Conservation (phyloP, 2,888 invertebrate genomes). For the Pheosia tremula region DNA sequence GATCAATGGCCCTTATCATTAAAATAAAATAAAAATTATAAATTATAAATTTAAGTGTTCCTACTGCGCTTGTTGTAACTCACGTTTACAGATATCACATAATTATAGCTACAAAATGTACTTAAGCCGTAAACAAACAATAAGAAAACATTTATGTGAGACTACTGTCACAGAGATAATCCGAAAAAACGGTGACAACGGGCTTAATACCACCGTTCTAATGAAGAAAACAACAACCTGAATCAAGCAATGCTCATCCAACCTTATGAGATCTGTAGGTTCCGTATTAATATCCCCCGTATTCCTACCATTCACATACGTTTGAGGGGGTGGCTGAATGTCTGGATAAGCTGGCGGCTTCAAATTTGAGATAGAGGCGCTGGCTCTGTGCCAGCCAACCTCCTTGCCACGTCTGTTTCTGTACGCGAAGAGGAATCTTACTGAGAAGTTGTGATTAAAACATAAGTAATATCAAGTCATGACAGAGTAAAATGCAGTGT, state of each 20-base stretch:
- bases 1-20: no score
- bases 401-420: conserved; percentile 57
- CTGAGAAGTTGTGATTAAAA: conserved; percentile 50
- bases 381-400: conserved; percentile 66
- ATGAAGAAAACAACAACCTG: conserved; percentile 63
- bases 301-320: conserved; percentile 30
- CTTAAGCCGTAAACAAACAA: conserved; percentile 1
- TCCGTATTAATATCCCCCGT: conserved; percentile 36
- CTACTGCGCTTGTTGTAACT: no score
- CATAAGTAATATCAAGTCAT: conserved; percentile 24
- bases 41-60: no score
- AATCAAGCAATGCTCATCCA: conserved; percentile 54
- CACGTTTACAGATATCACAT: not conserved
- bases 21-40: no score
- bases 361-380: conserved; percentile 56
- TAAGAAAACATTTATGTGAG: conserved; percentile 9
- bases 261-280: conserved; percentile 40
- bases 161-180: conserved; percentile 13
- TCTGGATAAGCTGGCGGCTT: conserved; percentile 57
- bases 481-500: no score
- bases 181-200: conserved; percentile 38
- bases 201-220: conserved; percentile 50
- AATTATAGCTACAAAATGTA: not conserved
- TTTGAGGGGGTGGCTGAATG: conserved; percentile 41
- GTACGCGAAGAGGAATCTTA: conserved; percentile 41